Percentiles rank a stretch among this genome's conserved stretches.
Conservation (phyloP, 2,113 vertebrate species). For the Dolichallabes microphthalmus region DNA sequence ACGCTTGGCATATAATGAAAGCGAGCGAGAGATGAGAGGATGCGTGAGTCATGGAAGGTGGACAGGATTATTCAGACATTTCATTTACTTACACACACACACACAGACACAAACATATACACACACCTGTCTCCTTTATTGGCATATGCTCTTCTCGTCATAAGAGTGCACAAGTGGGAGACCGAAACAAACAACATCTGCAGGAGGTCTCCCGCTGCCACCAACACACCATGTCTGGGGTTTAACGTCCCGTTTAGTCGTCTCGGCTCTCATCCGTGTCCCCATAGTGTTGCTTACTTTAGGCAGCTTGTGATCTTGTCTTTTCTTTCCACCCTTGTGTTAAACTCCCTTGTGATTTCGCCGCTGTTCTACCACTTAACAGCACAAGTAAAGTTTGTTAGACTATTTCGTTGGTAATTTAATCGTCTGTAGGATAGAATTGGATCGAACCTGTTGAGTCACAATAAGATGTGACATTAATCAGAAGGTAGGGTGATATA, state of each 20-base stretch:
- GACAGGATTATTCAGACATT: constrained; percentile 21
- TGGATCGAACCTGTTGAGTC: not conserved
- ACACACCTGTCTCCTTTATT: constrained; percentile 3
- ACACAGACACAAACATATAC: constrained; percentile 15
- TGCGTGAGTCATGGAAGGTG: constrained; percentile 4
- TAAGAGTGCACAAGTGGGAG: constrained; percentile 40
- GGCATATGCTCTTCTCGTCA: constrained; percentile 15
- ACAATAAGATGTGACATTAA: not conserved
- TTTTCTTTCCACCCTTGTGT: not conserved
- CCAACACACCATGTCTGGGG: constrained; percentile 44
- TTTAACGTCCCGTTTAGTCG: constrained; percentile 16
- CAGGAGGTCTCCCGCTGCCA: constrained; percentile 26
- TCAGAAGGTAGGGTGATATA: too few relatives aligned
- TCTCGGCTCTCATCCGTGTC: constrained; percentile 29
- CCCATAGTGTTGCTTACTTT: not conserved
- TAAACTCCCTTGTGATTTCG: not conserved
- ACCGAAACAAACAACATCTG: constrained; percentile 64
- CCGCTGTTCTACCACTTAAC: not conserved
- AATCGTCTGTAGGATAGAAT: not conserved
- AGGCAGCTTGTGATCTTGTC: not conserved
- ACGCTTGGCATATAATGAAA: constrained; percentile 1
- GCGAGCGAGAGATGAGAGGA: constrained; percentile 11
- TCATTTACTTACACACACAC: constrained; percentile 25
- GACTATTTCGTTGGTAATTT: not conserved
- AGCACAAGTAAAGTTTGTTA: not conserved